Percentiles rank a stretch among this genome's conserved stretches.
Conservation (phyloP, 2,797 vertebrate genomes). For the Pangasius mekongensis region DNA sequence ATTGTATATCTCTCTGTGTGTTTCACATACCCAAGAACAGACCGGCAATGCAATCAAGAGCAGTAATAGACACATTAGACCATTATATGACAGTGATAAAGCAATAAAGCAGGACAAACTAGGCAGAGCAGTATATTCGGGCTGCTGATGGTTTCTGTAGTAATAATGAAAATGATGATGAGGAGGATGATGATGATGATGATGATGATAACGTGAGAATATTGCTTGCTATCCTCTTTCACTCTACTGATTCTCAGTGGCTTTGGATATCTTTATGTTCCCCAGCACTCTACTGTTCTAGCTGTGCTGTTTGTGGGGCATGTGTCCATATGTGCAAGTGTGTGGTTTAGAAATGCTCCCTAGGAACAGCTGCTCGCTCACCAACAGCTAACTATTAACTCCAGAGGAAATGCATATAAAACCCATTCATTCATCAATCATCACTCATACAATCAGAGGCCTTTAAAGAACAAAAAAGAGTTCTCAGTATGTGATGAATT, state of each 20-base stretch:
- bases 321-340: conserved; percentile 34
- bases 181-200: not conserved
- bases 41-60: conserved; percentile 58
- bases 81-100: conserved; percentile 67
- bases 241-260: conserved; percentile 1
- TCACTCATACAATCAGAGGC: conserved; percentile 39
- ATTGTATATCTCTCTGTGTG: conserved; percentile 20
- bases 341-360: conserved; percentile 31
- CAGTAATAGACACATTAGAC: conserved; percentile 71
- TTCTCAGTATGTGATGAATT: conserved; percentile 17
- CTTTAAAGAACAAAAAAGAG: conserved; percentile 50
- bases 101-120: conserved; percentile 54
- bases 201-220: conserved; percentile 24
- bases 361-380: conserved; percentile 26
- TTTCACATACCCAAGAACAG: conserved; percentile 36
- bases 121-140: conserved; percentile 45
- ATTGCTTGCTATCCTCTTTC: conserved; percentile 32
- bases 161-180: conserved; percentile 43
- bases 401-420: conserved; percentile 47
- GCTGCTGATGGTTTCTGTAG: conserved; percentile 57
- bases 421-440: conserved; percentile 46
- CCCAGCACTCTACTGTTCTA: not conserved
- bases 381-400: conserved; percentile 37
- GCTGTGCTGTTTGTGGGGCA: conserved; percentile 9
- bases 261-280: conserved; percentile 26